Evolutionary conservation across 2,797 vertebrate genomes (phyloP).

Genomic region (Lates japonicus): DNA sequence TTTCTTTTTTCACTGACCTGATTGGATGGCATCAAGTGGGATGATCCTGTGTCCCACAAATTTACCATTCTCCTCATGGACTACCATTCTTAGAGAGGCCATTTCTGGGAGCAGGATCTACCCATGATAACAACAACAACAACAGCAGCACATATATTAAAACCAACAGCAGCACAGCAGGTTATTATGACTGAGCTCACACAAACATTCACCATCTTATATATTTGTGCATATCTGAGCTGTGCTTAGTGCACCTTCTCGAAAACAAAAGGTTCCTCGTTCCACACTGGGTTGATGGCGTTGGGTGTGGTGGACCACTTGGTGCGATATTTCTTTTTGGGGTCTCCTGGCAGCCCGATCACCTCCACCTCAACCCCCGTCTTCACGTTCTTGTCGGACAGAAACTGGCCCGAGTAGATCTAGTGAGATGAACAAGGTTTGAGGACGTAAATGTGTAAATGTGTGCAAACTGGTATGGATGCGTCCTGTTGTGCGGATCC

Average conservation of each 20-base stretch:
- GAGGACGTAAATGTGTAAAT: conserved; percentile 1
- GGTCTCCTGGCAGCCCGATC: conserved; percentile 94
- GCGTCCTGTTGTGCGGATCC: conserved; percentile 23
- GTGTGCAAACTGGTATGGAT: conserved; percentile 6
- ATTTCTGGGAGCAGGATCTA: conserved; percentile 96
- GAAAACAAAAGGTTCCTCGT: conserved; percentile 97
- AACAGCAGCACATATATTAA: conserved; percentile 39
- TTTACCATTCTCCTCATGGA: conserved; percentile 94
- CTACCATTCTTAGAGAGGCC: conserved; percentile 92
- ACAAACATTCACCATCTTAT: conserved; percentile 2
- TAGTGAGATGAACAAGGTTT: conserved; percentile 57
- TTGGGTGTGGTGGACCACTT: conserved; percentile 92
- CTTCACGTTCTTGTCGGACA: conserved; percentile 94
- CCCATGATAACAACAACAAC: conserved; percentile 35
- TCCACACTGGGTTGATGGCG: conserved; percentile 97
- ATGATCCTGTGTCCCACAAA: conserved; percentile 97
- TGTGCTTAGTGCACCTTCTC: conserved; percentile 90
- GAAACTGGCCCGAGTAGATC: conserved; percentile 97
- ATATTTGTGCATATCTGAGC: conserved; percentile 2
- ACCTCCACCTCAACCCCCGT: conserved; percentile 96
- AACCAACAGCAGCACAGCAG: neutral
- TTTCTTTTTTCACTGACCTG: conserved; percentile 84
- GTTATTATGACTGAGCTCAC: neutral
- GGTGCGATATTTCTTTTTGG: conserved; percentile 95
- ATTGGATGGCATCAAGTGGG: conserved; percentile 91